Evolutionary conservation across 2,888 invertebrate species (phyloP).

Genomic region (Eubasilissa splendida): DNA sequence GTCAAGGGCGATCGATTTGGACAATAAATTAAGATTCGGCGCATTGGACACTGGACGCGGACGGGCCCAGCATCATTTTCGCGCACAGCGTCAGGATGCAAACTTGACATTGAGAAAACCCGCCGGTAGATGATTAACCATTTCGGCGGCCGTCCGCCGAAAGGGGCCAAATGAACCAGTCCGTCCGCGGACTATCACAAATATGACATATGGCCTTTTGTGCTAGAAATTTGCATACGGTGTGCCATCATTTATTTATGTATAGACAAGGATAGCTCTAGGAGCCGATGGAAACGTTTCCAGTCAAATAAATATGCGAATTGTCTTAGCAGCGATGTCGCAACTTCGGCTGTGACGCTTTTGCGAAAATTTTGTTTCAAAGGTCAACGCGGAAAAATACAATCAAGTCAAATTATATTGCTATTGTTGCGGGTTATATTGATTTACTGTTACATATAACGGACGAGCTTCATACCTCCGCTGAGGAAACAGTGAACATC

Average conservation of each 20-base stretch:
- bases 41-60: not conserved
- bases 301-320: not conserved
- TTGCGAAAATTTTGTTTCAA: too few relatives aligned
- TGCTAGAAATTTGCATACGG: conserved; percentile 31
- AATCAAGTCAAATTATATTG: too few relatives aligned
- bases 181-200: conserved; percentile 13
- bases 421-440: too few relatives aligned
- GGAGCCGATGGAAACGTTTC: not conserved
- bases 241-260: conserved; percentile 28
- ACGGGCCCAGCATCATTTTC: conserved; percentile 16
- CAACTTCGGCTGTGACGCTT: not conserved
- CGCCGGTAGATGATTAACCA: conserved; percentile 30
- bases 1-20: conserved; percentile 23
- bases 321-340: not conserved
- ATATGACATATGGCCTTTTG: conserved; percentile 39
- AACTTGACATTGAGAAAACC: conserved; percentile 42
- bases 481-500: too few relatives aligned
- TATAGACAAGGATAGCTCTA: conserved; percentile 13
- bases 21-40: conserved; percentile 31
- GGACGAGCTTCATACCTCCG: too few relatives aligned
- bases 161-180: conserved; percentile 22
- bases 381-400: too few relatives aligned
- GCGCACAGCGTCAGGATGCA: conserved; percentile 27
- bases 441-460: too few relatives aligned
- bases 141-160: conserved; percentile 19